Evolutionary conservation across 53 echinoderm and acorn worm species (phyloP).

Genomic region (Echinometra lucunter): DNA sequence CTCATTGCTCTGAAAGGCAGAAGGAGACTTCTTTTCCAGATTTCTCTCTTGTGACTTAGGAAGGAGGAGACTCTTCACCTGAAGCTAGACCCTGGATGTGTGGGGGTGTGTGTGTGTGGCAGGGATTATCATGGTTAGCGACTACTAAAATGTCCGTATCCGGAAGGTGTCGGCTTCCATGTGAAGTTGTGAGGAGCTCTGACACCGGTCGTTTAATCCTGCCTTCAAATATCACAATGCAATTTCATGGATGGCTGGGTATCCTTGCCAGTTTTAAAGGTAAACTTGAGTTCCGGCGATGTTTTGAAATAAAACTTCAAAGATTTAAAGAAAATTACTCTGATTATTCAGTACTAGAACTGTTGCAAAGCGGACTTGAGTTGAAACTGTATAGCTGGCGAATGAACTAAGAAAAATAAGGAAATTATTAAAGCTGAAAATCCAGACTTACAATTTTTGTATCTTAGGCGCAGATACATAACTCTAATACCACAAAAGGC

Average conservation of each 20-base stretch:
- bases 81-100: constrained; percentile 25
- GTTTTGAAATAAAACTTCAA: neutral
- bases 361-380: too few species aligned
- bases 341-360: neutral
- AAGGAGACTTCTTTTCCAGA: neutral
- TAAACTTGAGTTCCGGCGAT: neutral
- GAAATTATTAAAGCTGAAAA: too few species aligned
- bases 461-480: too few species aligned
- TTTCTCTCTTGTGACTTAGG: neutral
- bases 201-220: neutral
- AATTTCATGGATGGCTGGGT: neutral
- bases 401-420: too few species aligned
- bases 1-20: constrained; percentile 9
- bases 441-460: too few species aligned
- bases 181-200: neutral
- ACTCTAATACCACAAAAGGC: too few species aligned
- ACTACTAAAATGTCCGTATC: constrained; percentile 23
- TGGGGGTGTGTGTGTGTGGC: neutral
- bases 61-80: neutral
- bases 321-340: neutral
- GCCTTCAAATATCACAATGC: neutral
- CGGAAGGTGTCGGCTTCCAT: neutral
- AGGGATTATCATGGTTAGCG: neutral
- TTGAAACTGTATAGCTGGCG: too few species aligned
- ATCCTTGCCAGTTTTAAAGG: neutral